Base-by-base conservation (phyloP, 2,888 invertebrate genomes). In the Ditylenchus weischeri region DNA sequence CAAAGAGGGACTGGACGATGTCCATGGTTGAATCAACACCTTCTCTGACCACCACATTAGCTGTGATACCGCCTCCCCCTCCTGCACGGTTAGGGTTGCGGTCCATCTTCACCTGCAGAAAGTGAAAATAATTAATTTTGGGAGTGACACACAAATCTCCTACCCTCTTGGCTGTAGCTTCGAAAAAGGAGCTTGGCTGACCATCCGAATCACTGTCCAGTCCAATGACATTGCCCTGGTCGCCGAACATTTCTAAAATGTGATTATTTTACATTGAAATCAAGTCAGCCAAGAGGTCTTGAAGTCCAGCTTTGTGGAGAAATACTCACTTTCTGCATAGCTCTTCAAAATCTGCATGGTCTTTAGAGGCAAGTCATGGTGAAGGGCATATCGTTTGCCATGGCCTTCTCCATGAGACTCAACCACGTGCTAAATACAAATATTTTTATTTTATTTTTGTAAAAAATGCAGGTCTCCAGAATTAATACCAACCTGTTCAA, bases 201-300 rank as follows among this genome's bases (percentile, higher is more conserved):
- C 43, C 59, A 23, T 59, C 59, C 59, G 59, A 59, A 43, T 59
- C 59, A 43, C 59, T 59, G 59, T 59, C 59, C 59, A 59, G n/a
- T 13, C 43, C 35, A 35, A 59, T 59, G 23, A 59, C 59, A 36
- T 43, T 43, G 13, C 29, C 59, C 6, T 43, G 19, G 35, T 54
- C 54, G 3, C 54, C 54, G n/a, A 54, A 21, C 54, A 54, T 54
- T 54, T 54, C 54, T 54, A 29, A 54, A 54, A 11, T 54, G n/a
- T 23, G 11, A 43, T n/a, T 5, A 29, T 29, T 29, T 29, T 29
- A 29, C 29, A 29, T 29, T 29, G 29, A 29, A 29, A 29, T 29
- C 2, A 29, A 29, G 29, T 29, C 29, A 4, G 29, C 29, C 5
- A 29, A 2, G 29, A 29, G 2, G 5, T 29, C 29, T 4, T 29